Evolutionary conservation across 2,888 invertebrate genomes (phyloP), one percentile per base, ranked within the genome.

Genomic region (Bibio marci): DNA sequence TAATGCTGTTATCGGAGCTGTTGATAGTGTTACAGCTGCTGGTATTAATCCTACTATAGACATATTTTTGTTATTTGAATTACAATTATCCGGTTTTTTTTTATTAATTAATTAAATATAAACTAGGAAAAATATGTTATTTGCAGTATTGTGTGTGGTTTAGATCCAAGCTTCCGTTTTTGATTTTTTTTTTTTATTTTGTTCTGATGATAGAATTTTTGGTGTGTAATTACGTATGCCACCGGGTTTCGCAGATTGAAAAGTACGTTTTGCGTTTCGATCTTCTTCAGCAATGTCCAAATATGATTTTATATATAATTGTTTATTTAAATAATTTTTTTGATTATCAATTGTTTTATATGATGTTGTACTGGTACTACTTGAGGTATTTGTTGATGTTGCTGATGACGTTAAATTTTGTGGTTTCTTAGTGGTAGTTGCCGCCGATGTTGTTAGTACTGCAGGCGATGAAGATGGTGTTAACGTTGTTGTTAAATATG

Each of bases 221-320:
- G 22, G 22, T 15, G 75, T 78, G 47, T 79, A 79, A 55, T 78
- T 77, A 46, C 79, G 66, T 46, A 79, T 73, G 35, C 76, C 71
- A 35, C 76, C 71, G 40, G 63, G 67, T 48, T 65, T 71, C 54
- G 67, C 74, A 43, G 54, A 55, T 46, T 58, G 62, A 55, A 57
- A 65, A 48, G 54, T 53, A 22, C 59, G 57, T 43, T 66, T 65
- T 2, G 63, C 56, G 38, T 57, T 57, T 39, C 57, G 56, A 52
- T 66, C 67, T 30, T 65, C 64, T 47, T 67, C 69, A 44, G 63
- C 58, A 33, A 62, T 64, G 36, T 65, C 63, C 44, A 70, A 51
- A 48, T 68, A 66, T 2, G 66, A 66, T 50, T 71, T 71, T 35
- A 71, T 69, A 42, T 66, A 65, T 40, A 70, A 53, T 47, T 71